Conservation (phyloP, 1,140 invertebrate species). For the Orussus abietinus region DNA sequence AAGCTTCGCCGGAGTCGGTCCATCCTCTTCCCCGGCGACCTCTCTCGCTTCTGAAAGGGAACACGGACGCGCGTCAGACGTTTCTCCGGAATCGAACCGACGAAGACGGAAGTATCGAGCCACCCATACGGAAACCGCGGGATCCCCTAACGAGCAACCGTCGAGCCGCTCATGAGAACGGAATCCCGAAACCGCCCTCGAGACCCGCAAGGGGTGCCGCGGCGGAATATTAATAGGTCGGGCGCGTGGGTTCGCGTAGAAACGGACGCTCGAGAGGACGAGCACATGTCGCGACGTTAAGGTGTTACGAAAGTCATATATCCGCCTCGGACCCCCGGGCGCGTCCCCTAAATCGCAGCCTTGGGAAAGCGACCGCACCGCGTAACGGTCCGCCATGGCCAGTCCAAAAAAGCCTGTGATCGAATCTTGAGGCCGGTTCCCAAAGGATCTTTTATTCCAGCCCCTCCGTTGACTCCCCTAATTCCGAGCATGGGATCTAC, state of each 20-base stretch:
- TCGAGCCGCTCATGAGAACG: too few relatives aligned
- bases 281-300: slow-evolving; percentile 23
- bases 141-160: too few relatives aligned
- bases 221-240: slow-evolving; percentile 29
- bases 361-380: slow-evolving; percentile 23
- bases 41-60: slow-evolving; percentile 57
- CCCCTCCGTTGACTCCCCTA: slow-evolving; percentile 36
- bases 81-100: too few relatives aligned
- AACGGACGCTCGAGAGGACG: slow-evolving; percentile 17
- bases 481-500: slow-evolving; percentile 28
- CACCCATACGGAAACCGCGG: too few relatives aligned
- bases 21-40: slow-evolving; percentile 75
- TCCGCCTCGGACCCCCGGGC: too few relatives aligned
- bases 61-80: too few relatives aligned
- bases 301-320: too few relatives aligned
- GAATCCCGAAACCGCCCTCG: too few relatives aligned
- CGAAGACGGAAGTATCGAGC: too few relatives aligned
- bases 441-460: slow-evolving; percentile 48
- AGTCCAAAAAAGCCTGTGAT: slow-evolving; percentile 45
- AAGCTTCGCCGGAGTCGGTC: slow-evolving; percentile 87
- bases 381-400: slow-evolving; percentile 16
- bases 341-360: too few relatives aligned
- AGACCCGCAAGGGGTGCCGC: too few relatives aligned
- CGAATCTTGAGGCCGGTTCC: slow-evolving; percentile 50
- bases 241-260: slow-evolving; percentile 15